Conservation (phyloP, 2,113 vertebrate species). For the Atlantisia rogersi region DNA sequence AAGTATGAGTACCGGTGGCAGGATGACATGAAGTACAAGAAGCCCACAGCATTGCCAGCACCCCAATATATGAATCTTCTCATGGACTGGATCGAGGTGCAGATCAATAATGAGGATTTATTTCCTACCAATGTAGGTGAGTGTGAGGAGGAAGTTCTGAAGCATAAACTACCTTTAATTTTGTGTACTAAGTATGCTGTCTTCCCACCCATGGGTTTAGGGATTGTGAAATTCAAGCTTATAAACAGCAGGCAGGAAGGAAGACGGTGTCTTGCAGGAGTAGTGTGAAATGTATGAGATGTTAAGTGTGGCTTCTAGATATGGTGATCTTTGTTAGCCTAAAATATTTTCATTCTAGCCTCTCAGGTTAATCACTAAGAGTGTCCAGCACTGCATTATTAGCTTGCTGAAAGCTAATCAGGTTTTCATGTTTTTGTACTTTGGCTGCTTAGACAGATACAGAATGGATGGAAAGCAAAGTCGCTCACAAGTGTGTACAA, state of each 20-base stretch:
- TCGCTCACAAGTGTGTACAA: not conserved
- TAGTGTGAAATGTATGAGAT: not conserved
- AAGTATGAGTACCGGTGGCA: constrained; percentile 89
- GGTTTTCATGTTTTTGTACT: not conserved
- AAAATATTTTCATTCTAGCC: not conserved
- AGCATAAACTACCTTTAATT: not conserved
- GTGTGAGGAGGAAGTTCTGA: constrained; percentile 9
- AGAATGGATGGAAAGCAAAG: not conserved
- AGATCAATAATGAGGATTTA: constrained; percentile 88
- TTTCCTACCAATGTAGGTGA: constrained; percentile 87
- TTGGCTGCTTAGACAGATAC: not conserved
- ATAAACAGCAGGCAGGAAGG: not conserved
- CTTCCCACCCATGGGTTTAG: not conserved
- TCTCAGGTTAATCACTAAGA: not conserved
- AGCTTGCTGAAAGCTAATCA: not conserved
- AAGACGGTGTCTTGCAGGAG: not conserved
- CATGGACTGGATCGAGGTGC: constrained; percentile 89
- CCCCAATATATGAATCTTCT: constrained; percentile 89
- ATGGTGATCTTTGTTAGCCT: not conserved
- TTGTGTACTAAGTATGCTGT: not conserved
- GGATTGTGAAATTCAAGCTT: not conserved
- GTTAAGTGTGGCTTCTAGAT: not conserved
- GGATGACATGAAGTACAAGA: constrained; percentile 86
- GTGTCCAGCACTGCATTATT: not conserved
- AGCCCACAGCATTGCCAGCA: constrained; percentile 84